Evolutionary conservation across 2,888 invertebrate species (phyloP), one percentile per base, ranked within the genome.

Genomic region (Chydorus sphaericus): DNA sequence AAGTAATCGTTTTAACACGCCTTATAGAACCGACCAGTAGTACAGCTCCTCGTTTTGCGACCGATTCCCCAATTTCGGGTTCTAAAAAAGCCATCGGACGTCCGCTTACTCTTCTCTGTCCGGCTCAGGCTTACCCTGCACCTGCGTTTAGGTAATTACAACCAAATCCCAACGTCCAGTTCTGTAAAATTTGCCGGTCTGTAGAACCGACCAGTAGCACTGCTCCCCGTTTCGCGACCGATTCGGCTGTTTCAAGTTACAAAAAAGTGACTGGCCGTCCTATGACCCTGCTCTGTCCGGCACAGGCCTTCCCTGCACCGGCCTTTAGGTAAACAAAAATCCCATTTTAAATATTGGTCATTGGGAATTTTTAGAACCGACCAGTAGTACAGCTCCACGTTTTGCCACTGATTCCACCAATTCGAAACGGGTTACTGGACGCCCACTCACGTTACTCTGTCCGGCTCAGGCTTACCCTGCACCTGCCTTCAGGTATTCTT

Each of bases 381-480:
- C 63, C 48, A 61, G 64, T 44, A 62, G 63, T 31, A 60, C 63
- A 37, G 62, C 63, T 28, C 65, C 66, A 16, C 57, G 62, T 49
- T 62, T 66, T 23, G 48, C 55, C 23, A 33, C 48, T 26, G 49
- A 55, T 20, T 36, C 36, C 16, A 23, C 52, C 14, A 52, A 37
- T 23, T 26, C 36, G 10, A 31, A 36, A 26, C 33, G 33, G 33
- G 6, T 33, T 8, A 26, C 31, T 10, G 33, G 52, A 30, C 18
- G 30, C 26, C 26, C 52, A 18, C n/a, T 36, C 26, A 52, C 30
- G 20, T 37, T 84, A 66, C 74, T 79, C 63, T 84, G 83, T 68
- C 80, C 81, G 54, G 83, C 83, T 61, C 83, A 84, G 74, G 81
- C 79, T 63, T 83, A 76, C 68, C 82, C 83, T 61, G 73, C 80